phyloP scores from a whole-genome alignment of 2,888 invertebrate species.

The Lymantria monacha region DNA sequence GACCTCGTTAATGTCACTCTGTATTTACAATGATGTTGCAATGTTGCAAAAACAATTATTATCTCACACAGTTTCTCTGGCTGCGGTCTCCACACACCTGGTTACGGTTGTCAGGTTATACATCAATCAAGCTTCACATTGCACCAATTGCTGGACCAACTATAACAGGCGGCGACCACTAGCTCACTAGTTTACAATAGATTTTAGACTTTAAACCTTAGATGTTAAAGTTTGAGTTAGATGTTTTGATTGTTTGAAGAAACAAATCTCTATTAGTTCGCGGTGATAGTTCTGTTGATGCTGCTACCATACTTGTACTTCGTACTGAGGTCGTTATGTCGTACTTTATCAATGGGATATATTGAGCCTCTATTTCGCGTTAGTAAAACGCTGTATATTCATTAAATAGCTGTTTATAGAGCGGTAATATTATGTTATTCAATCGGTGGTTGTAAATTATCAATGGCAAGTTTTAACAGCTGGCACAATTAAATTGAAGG shows the following conservation, averaged over 20 bases:
- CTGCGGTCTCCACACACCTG: conserved; percentile 59
- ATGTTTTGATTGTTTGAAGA: conserved; percentile 43
- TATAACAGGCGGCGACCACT: conserved; percentile 51
- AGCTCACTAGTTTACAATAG: conserved; percentile 13
- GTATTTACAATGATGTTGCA: conserved; percentile 28
- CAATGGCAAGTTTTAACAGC: not conserved
- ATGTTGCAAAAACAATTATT: conserved; percentile 43
- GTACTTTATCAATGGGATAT: conserved; percentile 44
- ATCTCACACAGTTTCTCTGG: conserved; percentile 55
- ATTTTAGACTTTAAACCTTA: conserved; percentile 42
- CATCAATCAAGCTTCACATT: conserved; percentile 65
- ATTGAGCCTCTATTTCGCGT: conserved; percentile 13
- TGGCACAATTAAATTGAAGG: not conserved
- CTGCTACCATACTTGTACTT: conserved; percentile 47
- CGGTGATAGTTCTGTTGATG: conserved; percentile 47
- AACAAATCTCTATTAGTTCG: conserved; percentile 63
- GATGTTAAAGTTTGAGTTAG: conserved; percentile 31
- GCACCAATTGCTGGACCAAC: conserved; percentile 59
- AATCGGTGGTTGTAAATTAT: not conserved
- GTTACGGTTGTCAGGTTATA: conserved; percentile 61
- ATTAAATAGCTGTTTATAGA: not conserved
- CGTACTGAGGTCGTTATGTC: conserved; percentile 36
- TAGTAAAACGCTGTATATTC: not conserved
- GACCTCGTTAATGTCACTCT: conserved; percentile 32
- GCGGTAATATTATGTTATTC: not conserved